Evolutionary conservation across 1,140 invertebrate species (phyloP).

Genomic region (Bombus superbus): DNA sequence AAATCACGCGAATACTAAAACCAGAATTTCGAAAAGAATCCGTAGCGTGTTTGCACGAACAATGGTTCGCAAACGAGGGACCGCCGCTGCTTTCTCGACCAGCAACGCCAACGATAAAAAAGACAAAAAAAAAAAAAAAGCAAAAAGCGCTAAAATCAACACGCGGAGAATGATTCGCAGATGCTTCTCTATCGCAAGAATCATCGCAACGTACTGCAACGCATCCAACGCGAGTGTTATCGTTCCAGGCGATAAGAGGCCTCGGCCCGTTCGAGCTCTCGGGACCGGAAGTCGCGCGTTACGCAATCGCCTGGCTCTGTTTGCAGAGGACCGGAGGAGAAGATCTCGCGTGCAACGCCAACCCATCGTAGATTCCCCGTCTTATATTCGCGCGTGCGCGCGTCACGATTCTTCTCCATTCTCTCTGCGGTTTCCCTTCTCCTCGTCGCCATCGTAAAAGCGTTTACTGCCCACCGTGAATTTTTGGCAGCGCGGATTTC

Average conservation of each 20-base stretch:
- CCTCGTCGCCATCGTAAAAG: slow-evolving; percentile 52
- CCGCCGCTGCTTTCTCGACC: not conserved
- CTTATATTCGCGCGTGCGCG: slow-evolving; percentile 31
- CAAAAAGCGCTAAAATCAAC: not conserved
- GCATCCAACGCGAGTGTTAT: not conserved
- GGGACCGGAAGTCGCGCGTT: slow-evolving; percentile 49
- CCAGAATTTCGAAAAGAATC: too few species aligned
- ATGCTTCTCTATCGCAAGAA: not conserved
- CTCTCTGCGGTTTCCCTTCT: not conserved
- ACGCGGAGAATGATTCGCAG: not conserved
- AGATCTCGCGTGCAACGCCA: not conserved
- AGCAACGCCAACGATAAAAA: not conserved
- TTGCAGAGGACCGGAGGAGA: slow-evolving; percentile 17
- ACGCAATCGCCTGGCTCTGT: slow-evolving; percentile 8
- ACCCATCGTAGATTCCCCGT: slow-evolving; percentile 33
- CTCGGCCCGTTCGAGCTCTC: not conserved
- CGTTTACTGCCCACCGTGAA: slow-evolving; percentile 62
- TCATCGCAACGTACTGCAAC: not conserved
- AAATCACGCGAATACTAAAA: too few species aligned
- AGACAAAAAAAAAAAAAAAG: not conserved
- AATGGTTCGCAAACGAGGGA: too few species aligned
- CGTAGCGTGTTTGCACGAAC: too few species aligned
- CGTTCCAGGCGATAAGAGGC: slow-evolving; percentile 27
- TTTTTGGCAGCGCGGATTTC: slow-evolving; percentile 56
- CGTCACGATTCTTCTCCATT: not conserved